Evolutionary conservation across 1,140 invertebrate species (phyloP), one percentile per base, ranked within the genome.

Genomic region (Hesperophylax magnus): DNA sequence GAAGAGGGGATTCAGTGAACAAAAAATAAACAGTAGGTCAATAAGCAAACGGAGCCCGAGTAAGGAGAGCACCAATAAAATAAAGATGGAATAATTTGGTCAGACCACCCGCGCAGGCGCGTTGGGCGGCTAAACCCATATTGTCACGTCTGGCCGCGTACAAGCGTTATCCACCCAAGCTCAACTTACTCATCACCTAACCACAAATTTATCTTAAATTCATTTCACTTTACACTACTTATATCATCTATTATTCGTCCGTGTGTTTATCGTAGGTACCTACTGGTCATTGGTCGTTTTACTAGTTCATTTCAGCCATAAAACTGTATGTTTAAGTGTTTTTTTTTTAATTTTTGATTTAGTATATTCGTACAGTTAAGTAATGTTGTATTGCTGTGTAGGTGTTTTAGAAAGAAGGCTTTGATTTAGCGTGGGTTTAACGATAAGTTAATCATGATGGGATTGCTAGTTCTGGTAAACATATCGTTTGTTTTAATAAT

Each of bases 101-200:
- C 39, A 17, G 67, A 71, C 67, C 67, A 71, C 67, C 67, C 67
- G 67, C 67, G 39, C 67, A 65, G 67, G n/a, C 67, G 18, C 31
- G 39, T 47, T 47, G 67, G 67, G 67, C 39, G 67, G 67, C 34
- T 39, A 9, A 3, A 27, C 39, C 63, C 34, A 52, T 24, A 71
- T 24, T 71, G 67, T 71, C 67, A 71, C 67, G 67, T 71, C 31
- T n/a, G 17, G 39, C 15, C 67, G 39, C n/a, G 67, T 71, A 71
- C 20, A 11, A 0, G n/a, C 67, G 67, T 71, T 17, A 71, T 9
- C 34, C 39, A 71, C n/a, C n/a, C 3, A 18, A 22, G 2, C 20
- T 18, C 20, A 18, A 58, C n/a, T 58, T 56, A 20, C 6, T 58
- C 20, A 18, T 8, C 1, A 58, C 17, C 17, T n/a, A 58, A 7